Evolutionary conservation across 2,888 invertebrate genomes (phyloP).

Genomic region (Rhyacophila evoluta): DNA sequence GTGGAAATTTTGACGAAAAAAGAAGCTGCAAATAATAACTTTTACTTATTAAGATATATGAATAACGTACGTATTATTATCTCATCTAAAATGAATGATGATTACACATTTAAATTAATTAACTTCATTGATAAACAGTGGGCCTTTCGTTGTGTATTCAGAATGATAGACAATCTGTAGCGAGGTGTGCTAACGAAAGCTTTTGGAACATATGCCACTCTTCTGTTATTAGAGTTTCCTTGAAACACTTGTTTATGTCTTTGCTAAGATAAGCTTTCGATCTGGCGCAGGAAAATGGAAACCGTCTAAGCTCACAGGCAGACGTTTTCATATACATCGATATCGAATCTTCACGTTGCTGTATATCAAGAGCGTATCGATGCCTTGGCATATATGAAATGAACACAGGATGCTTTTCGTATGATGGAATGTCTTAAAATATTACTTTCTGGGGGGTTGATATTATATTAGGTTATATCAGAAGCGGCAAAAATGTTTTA

Average conservation of each 20-base stretch:
- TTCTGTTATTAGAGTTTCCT: constrained; percentile 7
- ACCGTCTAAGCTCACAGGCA: background rate
- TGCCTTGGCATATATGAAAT: background rate
- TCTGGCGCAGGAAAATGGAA: background rate
- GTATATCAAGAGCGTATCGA: background rate
- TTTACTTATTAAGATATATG: too few species aligned
- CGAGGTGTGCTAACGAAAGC: background rate
- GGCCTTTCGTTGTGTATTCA: background rate
- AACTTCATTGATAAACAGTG: background rate
- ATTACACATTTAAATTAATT: background rate
- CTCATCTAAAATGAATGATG: background rate
- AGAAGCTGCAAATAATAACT: too few species aligned
- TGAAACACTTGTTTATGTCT: constrained; percentile 18
- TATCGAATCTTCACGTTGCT: background rate
- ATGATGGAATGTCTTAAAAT: constrained; percentile 22
- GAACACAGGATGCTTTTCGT: constrained; percentile 9
- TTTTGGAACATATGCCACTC: background rate
- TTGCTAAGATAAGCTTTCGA: constrained; percentile 22
- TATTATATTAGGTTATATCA: constrained; percentile 8
- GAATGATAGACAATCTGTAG: constrained; percentile 13
- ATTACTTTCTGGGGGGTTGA: background rate
- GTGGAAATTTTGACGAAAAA: too few species aligned
- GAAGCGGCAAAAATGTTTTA: background rate
- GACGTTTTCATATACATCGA: constrained; percentile 21
- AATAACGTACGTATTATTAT: too few species aligned